Conservation (phyloP, 1,140 invertebrate genomes). For the Venturia canescens region DNA sequence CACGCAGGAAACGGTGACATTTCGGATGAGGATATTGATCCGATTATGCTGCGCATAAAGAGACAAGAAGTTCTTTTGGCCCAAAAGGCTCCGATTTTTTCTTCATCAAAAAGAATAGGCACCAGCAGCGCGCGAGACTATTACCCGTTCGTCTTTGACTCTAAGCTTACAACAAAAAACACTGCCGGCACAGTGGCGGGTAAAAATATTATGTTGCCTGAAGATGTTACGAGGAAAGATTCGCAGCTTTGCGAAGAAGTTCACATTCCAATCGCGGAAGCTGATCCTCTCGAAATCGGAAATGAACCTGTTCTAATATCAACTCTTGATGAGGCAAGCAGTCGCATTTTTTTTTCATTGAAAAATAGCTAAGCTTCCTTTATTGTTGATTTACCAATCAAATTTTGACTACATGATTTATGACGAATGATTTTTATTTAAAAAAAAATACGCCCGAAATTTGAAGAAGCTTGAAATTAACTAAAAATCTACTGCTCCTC, state of each 20-base stretch:
- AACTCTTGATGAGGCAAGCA: constrained; percentile 84
- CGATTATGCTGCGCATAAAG: constrained; percentile 72
- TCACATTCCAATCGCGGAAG: constrained; percentile 87
- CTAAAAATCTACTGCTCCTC: no score
- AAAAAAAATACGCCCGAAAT: no score
- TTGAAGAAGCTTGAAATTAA: no score
- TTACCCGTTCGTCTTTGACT: constrained; percentile 93
- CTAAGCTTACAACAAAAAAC: constrained; percentile 82
- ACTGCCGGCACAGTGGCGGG: constrained; percentile 87
- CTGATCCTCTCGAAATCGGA: constrained; percentile 81
- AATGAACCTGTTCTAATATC: constrained; percentile 84
- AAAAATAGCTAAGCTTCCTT: neutral
- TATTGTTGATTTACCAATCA: neutral
- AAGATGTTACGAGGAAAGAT: constrained; percentile 84
- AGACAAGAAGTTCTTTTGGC: constrained; percentile 75
- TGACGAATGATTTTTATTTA: no score
- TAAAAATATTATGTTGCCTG: constrained; percentile 87
- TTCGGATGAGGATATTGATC: constrained; percentile 76
- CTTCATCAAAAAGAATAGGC: constrained; percentile 52
- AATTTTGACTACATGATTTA: no score
- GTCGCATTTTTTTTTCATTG: neutral
- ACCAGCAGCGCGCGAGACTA: constrained; percentile 76
- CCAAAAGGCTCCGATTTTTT: constrained; percentile 72
- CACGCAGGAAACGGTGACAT: constrained; percentile 77
- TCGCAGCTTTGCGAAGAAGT: constrained; percentile 91